Base-by-base conservation (phyloP, 2,888 invertebrate species). In the Hydriomena furcata region DNA sequence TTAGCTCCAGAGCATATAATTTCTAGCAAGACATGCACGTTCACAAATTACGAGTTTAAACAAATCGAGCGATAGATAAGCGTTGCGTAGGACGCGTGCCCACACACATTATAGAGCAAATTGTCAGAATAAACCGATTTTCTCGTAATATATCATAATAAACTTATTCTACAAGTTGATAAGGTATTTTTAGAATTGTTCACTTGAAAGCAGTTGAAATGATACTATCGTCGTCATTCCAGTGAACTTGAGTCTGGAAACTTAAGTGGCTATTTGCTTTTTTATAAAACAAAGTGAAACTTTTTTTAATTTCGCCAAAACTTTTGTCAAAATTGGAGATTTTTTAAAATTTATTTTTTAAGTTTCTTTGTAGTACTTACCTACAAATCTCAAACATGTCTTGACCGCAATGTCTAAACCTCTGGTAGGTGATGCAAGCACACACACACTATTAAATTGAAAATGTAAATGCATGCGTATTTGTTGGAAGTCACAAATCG, bases 401-500 rank as follows among this genome's bases (percentile, higher is more conserved):
- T 17, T 4, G 17, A 4, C 17, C 17, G 23, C 11, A 21, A 23
- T 11, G 7, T 5, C 11, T 20, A 40, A 12, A 31, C 31, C 5
- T 21, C 37, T 6, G n/a, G 21, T 8, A 17, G 6, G 32, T 41
- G 17, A 13, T 21, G 36, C 35, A 36, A n/a, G 13, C 27, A 5
- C n/a, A 28, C 13, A 25, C 34, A 30, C 31, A 13, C 40, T n/a
- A 47, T 35, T 30, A 32, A 45, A 45, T 31, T 27, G 45, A 27
- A 43, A 48, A 47, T 38, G 35, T 52, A 38, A 34, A 49, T 50
- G 49, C 52, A 48, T 43, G 43, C 45, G 47, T 38, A 47, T 50
- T 54, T 50, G 60, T 58, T 58, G 60, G 55, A 49, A 55, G 50
- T 37, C 57, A 64, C 61, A 57, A 65, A 68, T 72, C 71, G 70